These are phyloP conservation scores for Synchiropus splendidus DNA, from an alignment of 2,113 vertebrate genomes.

Conservation along the genomic window DNA sequence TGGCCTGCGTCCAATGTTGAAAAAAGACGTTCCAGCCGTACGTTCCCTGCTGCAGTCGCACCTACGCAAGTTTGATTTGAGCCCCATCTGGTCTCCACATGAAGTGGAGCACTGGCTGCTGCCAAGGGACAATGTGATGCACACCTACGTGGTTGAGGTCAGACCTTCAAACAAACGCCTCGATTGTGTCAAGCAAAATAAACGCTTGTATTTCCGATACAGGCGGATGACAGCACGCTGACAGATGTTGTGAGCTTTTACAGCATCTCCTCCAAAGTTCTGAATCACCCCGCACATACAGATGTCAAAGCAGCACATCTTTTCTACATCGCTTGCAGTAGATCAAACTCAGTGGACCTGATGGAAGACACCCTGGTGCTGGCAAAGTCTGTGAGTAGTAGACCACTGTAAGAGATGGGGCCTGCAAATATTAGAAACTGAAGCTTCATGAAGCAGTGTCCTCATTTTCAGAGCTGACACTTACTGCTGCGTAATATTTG, in stretches of 20 bases:
- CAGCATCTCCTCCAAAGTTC: constrained; percentile 75
- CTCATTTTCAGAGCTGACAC: no score
- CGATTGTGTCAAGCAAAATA: not conserved
- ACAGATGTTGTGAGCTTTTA: constrained; percentile 92
- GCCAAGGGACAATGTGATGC: constrained; percentile 82
- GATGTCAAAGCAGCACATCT: constrained; percentile 83
- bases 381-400: constrained; percentile 85
- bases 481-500: no score
- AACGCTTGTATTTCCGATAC: constrained; percentile 8
- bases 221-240: constrained; percentile 72
- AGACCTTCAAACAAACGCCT: constrained; percentile 23
- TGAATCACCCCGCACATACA: constrained; percentile 84
- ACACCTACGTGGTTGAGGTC: constrained; percentile 92
- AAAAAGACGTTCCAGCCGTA: constrained; percentile 67
- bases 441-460: no score
- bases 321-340: constrained; percentile 75
- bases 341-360: constrained; percentile 75
- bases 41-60: constrained; percentile 71
- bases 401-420: no score
- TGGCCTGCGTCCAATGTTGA: constrained; percentile 78
- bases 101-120: constrained; percentile 89
- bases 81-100: constrained; percentile 67
- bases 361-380: constrained; percentile 84
- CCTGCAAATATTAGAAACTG: no score
- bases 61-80: constrained; percentile 78